These are phyloP conservation scores for Circaetus cinerascens DNA, from an alignment of 2,113 vertebrate species.

Conservation along the genomic window DNA sequence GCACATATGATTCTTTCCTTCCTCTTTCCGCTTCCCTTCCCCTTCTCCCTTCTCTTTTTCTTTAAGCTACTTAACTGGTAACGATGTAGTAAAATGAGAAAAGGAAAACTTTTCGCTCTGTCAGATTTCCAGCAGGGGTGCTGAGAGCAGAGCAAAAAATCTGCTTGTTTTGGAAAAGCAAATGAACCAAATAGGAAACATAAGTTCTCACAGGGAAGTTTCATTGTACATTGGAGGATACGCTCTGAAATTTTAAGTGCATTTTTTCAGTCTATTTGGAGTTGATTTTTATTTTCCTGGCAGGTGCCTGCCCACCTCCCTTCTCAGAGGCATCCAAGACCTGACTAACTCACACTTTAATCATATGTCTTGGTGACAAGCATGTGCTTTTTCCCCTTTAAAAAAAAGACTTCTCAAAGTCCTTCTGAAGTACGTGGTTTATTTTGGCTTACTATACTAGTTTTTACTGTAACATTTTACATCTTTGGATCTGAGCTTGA, in stretches of 20 bases:
- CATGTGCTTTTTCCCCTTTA: slow-evolving; percentile 28
- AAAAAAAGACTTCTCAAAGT: neutral
- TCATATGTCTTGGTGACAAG: slow-evolving; percentile 39
- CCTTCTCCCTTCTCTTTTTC: neutral
- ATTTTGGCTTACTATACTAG: neutral
- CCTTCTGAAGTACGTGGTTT: slow-evolving; percentile 14
- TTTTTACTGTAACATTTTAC: slow-evolving; percentile 35
- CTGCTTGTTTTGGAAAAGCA: slow-evolving; percentile 69
- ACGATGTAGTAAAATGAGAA: neutral
- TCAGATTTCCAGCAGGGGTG: slow-evolving; percentile 66
- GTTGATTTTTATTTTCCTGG: slow-evolving; percentile 69
- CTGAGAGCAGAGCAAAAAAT: slow-evolving; percentile 53
- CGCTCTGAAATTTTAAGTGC: slow-evolving; percentile 28
- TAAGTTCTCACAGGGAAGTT: slow-evolving; percentile 58
- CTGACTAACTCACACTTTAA: slow-evolving; percentile 67
- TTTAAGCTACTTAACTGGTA: neutral
- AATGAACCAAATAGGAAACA: slow-evolving; percentile 68
- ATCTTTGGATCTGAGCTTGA: slow-evolving; percentile 29
- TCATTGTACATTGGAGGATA: slow-evolving; percentile 42
- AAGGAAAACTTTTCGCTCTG: neutral
- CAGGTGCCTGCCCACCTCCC: slow-evolving; percentile 60
- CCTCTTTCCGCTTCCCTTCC: neutral
- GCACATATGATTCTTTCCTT: neutral
- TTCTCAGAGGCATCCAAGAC: slow-evolving; percentile 38
- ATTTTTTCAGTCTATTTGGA: slow-evolving; percentile 64